Evolutionary conservation across 1,140 invertebrate genomes (phyloP).

Genomic region (Papilio glaucus): DNA sequence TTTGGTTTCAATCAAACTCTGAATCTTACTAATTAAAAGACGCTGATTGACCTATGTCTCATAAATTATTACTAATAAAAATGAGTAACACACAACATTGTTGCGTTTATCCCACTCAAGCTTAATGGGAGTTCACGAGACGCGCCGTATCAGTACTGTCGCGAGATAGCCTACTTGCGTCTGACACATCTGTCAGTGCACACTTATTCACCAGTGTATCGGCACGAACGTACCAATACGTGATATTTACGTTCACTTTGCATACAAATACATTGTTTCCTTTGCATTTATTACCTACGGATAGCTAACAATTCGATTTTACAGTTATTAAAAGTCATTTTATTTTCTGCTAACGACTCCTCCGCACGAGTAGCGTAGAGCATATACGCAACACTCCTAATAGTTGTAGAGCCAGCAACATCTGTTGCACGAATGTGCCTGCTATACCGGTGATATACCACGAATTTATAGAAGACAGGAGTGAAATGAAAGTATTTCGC

Average conservation of each 20-base stretch:
- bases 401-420: no score
- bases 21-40: no score
- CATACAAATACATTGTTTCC: slow-evolving; percentile 8
- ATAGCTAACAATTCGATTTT: no score
- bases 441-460: no score
- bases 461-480: no score
- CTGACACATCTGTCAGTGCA: not conserved
- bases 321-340: not conserved
- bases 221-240: slow-evolving; percentile 7
- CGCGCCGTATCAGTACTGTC: not conserved
- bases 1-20: not conserved
- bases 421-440: no score
- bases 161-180: slow-evolving; percentile 28
- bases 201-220: slow-evolving; percentile 18
- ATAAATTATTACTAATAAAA: not conserved
- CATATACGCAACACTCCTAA: no score
- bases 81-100: not conserved
- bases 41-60: not conserved
- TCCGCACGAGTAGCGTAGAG: no score
- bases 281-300: not conserved
- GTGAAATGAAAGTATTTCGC: no score
- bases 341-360: no score
- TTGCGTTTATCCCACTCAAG: slow-evolving; percentile 18
- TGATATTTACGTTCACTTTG: slow-evolving; percentile 22
- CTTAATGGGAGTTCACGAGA: not conserved